Conservation (phyloP, 1,140 invertebrate species). For the Temnothorax curvispinosus region DNA sequence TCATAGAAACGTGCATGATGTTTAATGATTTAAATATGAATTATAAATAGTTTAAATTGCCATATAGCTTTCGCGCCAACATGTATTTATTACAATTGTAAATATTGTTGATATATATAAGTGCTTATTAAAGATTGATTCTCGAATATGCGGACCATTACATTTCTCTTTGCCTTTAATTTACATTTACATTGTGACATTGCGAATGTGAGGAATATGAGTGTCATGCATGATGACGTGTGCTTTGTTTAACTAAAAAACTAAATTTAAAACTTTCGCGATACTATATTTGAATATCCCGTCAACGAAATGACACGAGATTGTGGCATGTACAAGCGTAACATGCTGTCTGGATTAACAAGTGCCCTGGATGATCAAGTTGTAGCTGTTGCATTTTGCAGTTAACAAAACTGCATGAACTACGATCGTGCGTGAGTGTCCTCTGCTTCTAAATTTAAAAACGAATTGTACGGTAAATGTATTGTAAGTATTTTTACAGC, state of each 20-base stretch:
- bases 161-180: conserved; percentile 18
- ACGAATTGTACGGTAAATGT: not conserved
- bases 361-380: conserved; percentile 13
- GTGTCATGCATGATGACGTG: conserved; percentile 29
- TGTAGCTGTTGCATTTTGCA: conserved; percentile 2
- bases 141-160: conserved; percentile 5
- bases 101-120: conserved; percentile 46
- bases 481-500: conserved; percentile 59
- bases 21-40: conserved; percentile 76
- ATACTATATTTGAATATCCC: not conserved
- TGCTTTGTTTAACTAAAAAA: conserved; percentile 7
- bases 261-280: conserved; percentile 17
- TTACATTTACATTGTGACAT: not conserved
- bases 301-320: not conserved
- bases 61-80: conserved; percentile 29
- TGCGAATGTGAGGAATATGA: conserved; percentile 8
- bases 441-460: conserved; percentile 13
- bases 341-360: conserved; percentile 40
- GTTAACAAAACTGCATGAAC: conserved; percentile 45
- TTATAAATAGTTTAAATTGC: conserved; percentile 51
- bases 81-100: conserved; percentile 51
- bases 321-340: not conserved
- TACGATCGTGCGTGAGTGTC: conserved; percentile 26
- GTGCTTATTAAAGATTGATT: conserved; percentile 50
- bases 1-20: conserved; percentile 84